A percentile compares a stretch with the other conserved stretches of the same genome.
Conservation (phyloP, 2,113 vertebrate genomes). For the Thryonomys swinderianus region DNA sequence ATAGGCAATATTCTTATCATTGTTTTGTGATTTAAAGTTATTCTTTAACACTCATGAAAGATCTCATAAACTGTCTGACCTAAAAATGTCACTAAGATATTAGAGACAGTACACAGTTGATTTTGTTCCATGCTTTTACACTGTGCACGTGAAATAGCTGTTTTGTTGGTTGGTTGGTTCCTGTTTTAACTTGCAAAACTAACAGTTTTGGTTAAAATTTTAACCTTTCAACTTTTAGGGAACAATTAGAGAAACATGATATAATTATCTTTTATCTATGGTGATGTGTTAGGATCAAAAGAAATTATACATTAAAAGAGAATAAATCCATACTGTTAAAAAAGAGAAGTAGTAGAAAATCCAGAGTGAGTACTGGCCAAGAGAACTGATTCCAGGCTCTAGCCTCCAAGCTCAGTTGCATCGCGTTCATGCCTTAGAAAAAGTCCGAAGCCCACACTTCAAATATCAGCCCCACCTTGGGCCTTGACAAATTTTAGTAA, state of each 20-base stretch:
- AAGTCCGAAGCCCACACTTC: background rate
- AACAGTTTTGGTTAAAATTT: background rate
- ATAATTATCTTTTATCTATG: background rate
- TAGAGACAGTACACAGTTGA: background rate
- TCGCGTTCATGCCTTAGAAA: background rate
- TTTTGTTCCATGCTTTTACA: background rate
- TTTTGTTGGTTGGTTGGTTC: background rate
- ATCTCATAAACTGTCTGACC: background rate
- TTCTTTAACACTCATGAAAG: constrained; percentile 7
- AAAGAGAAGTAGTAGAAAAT: background rate
- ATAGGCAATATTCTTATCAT: background rate
- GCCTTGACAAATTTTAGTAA: background rate
- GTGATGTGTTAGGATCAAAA: background rate
- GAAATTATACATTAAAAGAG: background rate
- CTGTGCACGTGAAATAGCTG: background rate
- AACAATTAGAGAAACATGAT: background rate
- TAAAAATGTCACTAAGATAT: background rate
- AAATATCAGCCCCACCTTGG: background rate
- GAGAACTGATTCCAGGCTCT: background rate
- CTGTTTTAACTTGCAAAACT: constrained; percentile 7
- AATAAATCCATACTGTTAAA: background rate
- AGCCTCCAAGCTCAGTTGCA: background rate
- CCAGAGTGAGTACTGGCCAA: background rate
- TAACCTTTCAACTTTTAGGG: background rate
- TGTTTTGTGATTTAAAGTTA: background rate